Percentiles rank a stretch among this genome's conserved stretches.
These are phyloP conservation scores for Tipula vernalis DNA, from an alignment of 2,888 invertebrate species.

Conservation along the genomic window DNA sequence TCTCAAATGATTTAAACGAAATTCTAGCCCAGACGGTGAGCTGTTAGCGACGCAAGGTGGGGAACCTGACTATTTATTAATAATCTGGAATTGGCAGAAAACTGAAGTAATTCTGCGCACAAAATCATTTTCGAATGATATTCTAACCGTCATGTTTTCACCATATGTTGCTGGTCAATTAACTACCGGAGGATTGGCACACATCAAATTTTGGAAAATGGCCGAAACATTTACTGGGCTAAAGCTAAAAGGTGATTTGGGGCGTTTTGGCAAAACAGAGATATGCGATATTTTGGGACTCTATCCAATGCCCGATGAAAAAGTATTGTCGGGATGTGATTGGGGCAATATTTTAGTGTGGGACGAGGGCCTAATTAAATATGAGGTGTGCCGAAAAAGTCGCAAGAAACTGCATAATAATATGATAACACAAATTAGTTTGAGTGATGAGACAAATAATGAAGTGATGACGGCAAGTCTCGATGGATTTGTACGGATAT, in stretches of 20 bases:
- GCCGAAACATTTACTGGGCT: constrained; percentile 80
- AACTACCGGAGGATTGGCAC: constrained; percentile 52
- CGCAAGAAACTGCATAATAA: constrained; percentile 62
- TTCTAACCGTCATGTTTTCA: constrained; percentile 69
- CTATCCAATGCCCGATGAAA: constrained; percentile 78
- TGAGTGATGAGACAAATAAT: constrained; percentile 22
- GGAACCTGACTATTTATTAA: constrained; percentile 75
- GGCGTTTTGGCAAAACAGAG: constrained; percentile 84
- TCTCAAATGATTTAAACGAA: constrained; percentile 15
- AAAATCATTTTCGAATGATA: constrained; percentile 73
- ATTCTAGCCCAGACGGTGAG: constrained; percentile 59
- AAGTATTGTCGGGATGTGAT: constrained; percentile 73
- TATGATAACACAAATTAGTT: constrained; percentile 41
- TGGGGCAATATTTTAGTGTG: constrained; percentile 89
- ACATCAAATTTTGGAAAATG: constrained; percentile 92
- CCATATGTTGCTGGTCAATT: constrained; percentile 65
- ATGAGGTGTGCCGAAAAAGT: constrained; percentile 63
- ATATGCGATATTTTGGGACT: constrained; percentile 79
- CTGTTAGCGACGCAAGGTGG: constrained; percentile 59
- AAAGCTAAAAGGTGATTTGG: constrained; percentile 77
- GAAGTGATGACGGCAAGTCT: constrained; percentile 41
- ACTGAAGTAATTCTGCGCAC: constrained; percentile 63
- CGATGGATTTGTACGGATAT: constrained; percentile 68
- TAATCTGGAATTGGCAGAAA: constrained; percentile 79
- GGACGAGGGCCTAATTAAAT: constrained; percentile 78